Conservation (phyloP, 1,140 invertebrate species). For the Dysdera silvatica region DNA sequence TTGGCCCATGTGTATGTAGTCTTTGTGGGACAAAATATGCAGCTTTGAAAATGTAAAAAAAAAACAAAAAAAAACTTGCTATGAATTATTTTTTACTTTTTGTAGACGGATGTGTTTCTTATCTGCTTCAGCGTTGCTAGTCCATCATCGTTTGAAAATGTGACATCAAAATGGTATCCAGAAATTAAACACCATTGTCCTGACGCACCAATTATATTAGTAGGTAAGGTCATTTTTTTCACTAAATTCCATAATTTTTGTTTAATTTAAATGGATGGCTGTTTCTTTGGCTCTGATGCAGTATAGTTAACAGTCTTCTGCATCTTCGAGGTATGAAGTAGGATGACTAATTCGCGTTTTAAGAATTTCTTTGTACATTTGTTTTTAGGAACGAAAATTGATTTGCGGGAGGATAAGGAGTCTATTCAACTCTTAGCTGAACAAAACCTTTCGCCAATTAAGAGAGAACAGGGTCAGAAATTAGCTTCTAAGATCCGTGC, state of each 20-base stretch:
- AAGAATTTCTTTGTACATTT: not conserved
- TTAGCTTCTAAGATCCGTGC: constrained; percentile 93
- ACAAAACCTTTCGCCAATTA: constrained; percentile 87
- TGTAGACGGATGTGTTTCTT: constrained; percentile 90
- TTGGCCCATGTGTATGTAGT: too few relatives aligned
- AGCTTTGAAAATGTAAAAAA: too few relatives aligned
- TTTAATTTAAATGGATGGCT: too few relatives aligned
- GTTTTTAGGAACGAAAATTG: constrained; percentile 79
- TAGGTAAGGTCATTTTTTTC: constrained; percentile 61
- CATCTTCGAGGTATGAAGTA: too few relatives aligned
- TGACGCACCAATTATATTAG: constrained; percentile 94
- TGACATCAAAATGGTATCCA: constrained; percentile 97
- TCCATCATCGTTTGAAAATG: constrained; percentile 98
- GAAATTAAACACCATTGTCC: constrained; percentile 99
- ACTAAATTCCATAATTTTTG: too few relatives aligned
- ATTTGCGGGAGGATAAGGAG: constrained; percentile 88
- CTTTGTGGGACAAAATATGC: too few relatives aligned
- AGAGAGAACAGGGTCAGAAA: constrained; percentile 90
- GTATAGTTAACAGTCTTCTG: too few relatives aligned
- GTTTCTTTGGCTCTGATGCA: too few relatives aligned
- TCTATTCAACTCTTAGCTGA: constrained; percentile 80
- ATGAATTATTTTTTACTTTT: constrained; percentile 15
- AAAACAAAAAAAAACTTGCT: too few relatives aligned
- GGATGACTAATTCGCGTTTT: too few relatives aligned
- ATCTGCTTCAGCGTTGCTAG: constrained; percentile 98